Percentiles rank a stretch among this genome's conserved stretches.
phyloP scores from a whole-genome alignment of 2,888 invertebrate species.

The Heliothis peltigera region DNA sequence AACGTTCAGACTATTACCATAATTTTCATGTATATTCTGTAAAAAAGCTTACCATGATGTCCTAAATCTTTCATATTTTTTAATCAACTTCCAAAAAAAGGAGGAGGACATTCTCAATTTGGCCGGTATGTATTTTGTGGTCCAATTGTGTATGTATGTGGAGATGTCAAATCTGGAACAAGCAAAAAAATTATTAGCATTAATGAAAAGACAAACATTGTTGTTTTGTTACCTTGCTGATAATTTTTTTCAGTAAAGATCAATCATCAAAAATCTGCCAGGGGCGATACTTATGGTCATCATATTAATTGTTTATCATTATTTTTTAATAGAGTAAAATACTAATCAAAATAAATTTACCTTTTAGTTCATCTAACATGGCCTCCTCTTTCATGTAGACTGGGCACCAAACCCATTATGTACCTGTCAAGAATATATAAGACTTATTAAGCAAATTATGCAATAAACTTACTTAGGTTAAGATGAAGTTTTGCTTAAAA shows the following conservation, averaged over 20 bases:
- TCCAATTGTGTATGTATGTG: too few species aligned
- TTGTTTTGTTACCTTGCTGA: background rate
- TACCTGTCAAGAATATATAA: conserved; percentile 33
- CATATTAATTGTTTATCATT: conserved; percentile 13
- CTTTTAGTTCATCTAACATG: background rate
- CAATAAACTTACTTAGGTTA: background rate
- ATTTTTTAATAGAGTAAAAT: background rate
- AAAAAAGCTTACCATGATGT: too few species aligned
- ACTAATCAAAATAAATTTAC: background rate
- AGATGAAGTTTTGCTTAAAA: background rate
- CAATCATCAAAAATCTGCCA: conserved; percentile 52
- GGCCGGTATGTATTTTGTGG: too few species aligned
- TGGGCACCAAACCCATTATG: background rate
- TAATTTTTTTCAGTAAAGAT: conserved; percentile 54
- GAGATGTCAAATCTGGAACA: background rate
- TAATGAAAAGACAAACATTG: background rate
- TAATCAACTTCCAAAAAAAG: too few species aligned
- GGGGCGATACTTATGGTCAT: conserved; percentile 54
- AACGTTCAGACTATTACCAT: background rate
- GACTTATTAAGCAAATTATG: conserved; percentile 10
- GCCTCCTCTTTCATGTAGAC: background rate
- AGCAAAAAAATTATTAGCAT: background rate
- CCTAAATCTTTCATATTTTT: too few species aligned
- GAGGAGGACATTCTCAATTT: too few species aligned
- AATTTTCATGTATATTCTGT: background rate